phyloP scores from a whole-genome alignment of 2,888 invertebrate species.

The Nomada goodeniana region DNA sequence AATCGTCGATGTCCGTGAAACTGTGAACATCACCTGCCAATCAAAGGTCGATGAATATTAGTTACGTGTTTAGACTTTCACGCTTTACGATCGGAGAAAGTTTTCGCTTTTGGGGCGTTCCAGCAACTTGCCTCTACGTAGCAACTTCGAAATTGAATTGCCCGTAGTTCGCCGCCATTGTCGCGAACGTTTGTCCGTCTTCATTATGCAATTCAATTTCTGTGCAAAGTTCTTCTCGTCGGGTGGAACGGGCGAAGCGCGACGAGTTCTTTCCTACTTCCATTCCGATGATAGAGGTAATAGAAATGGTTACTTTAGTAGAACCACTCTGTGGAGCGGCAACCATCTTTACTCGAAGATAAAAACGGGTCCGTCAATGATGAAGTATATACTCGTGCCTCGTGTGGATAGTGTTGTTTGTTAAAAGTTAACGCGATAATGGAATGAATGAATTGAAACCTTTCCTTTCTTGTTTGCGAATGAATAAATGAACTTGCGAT shows the following conservation, averaged over 20 bases:
- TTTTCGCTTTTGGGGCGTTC: conserved; percentile 23
- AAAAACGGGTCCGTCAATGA: too few relatives aligned
- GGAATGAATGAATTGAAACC: too few relatives aligned
- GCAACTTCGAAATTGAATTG: conserved; percentile 51
- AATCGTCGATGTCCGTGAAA: too few relatives aligned
- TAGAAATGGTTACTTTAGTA: conserved; percentile 3
- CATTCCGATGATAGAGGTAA: background rate
- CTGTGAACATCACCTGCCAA: too few relatives aligned
- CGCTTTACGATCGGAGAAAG: conserved; percentile 46
- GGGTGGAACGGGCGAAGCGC: background rate
- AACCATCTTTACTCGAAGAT: too few relatives aligned
- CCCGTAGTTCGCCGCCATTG: conserved; percentile 3
- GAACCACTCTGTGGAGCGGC: too few relatives aligned
- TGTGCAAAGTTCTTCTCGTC: conserved; percentile 16
- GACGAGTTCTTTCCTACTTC: background rate
- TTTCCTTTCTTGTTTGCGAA: too few relatives aligned
- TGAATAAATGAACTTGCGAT: too few relatives aligned
- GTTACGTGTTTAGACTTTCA: conserved; percentile 37
- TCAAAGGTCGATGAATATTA: conserved; percentile 2
- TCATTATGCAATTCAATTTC: conserved; percentile 50
- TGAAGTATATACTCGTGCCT: too few relatives aligned
- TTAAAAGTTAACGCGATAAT: too few relatives aligned
- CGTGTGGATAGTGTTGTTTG: too few relatives aligned
- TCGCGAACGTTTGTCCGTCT: conserved; percentile 40
- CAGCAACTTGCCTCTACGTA: background rate